phyloP scores from a whole-genome alignment of 2,113 vertebrate genomes.

The Isurus oxyrinchus region DNA sequence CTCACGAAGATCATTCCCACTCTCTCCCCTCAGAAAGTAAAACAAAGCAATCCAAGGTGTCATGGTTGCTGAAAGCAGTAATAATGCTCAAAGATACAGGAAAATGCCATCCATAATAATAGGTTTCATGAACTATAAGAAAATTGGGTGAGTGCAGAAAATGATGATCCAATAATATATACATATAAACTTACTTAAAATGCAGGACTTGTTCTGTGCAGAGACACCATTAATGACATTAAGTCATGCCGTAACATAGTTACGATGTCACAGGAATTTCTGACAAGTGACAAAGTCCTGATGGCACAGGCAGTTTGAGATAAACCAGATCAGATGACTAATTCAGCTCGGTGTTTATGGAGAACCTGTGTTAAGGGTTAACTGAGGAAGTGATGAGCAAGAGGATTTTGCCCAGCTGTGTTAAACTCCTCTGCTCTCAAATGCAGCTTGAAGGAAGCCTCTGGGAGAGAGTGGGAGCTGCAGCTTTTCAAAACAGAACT shows the following conservation, averaged over 20 bases:
- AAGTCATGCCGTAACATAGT: neutral
- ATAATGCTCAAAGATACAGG: neutral
- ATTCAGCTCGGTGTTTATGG: neutral
- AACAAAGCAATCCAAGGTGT: neutral
- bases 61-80: neutral
- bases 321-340: neutral
- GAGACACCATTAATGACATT: neutral
- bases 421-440: neutral
- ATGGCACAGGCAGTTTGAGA: neutral
- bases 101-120: neutral
- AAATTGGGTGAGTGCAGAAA: neutral
- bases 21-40: too few relatives aligned
- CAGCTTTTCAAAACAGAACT: neutral
- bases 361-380: neutral
- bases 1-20: neutral
- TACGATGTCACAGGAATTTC: neutral
- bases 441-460: neutral
- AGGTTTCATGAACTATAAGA: neutral
- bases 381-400: neutral
- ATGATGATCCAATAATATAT: neutral
- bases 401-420: neutral
- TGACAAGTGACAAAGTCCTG: neutral
- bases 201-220: neutral
- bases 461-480: neutral
- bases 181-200: neutral